phyloP scores from a whole-genome alignment of 2,113 vertebrate species.

The Cavia porcellus region DNA sequence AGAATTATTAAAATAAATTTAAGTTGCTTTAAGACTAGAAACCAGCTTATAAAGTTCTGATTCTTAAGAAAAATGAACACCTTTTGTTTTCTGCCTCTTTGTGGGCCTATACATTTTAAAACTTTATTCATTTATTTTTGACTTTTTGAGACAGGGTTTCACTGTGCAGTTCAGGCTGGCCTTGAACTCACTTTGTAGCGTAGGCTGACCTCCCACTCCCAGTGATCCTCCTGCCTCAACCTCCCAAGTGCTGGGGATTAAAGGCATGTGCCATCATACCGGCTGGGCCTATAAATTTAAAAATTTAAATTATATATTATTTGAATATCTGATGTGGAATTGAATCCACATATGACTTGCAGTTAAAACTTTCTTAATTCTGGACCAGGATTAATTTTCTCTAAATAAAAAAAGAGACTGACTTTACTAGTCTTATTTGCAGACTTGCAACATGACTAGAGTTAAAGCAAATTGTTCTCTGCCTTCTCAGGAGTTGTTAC shows the following conservation, averaged over 20 bases:
- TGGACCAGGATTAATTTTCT: slow-evolving; percentile 24
- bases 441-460: not conserved
- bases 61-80: slow-evolving; percentile 39
- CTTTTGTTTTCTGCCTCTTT: not conserved
- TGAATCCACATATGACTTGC: slow-evolving; percentile 54
- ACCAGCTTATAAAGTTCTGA: slow-evolving; percentile 14
- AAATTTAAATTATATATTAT: slow-evolving; percentile 40
- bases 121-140: not conserved
- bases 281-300: slow-evolving; percentile 11
- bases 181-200: too few species aligned
- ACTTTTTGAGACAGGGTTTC: too few species aligned
- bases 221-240: too few species aligned
- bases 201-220: too few species aligned
- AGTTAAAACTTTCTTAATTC: slow-evolving; percentile 64
- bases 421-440: slow-evolving; percentile 3
- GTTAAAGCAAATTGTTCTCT: slow-evolving; percentile 19
- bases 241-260: too few species aligned
- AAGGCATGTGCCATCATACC: too few species aligned
- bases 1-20: slow-evolving; percentile 62
- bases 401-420: not conserved
- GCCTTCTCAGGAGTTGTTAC: not conserved
- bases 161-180: too few species aligned
- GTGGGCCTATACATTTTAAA: slow-evolving; percentile 13
- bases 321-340: slow-evolving; percentile 23
- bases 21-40: slow-evolving; percentile 61